These are phyloP conservation scores for Nebria brevicollis DNA, from an alignment of 2,888 invertebrate genomes.

Conservation along the genomic window DNA sequence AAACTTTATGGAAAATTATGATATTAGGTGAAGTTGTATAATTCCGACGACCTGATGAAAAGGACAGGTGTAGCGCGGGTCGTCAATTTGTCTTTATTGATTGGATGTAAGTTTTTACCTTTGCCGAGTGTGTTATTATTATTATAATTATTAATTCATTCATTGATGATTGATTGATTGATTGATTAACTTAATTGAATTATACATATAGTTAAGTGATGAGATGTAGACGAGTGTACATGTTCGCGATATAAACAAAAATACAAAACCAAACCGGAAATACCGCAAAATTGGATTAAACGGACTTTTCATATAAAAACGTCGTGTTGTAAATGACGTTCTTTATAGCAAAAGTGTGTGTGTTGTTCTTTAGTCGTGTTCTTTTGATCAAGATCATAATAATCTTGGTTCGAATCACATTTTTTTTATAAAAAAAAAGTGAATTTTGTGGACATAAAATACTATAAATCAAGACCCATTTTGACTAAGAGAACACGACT, in stretches of 20 bases:
- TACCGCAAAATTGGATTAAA: background rate
- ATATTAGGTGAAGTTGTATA: constrained; percentile 43
- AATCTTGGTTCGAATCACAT: background rate
- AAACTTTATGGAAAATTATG: constrained; percentile 31
- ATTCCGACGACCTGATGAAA: constrained; percentile 37
- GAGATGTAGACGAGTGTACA: constrained; percentile 15
- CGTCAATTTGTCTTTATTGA: constrained; percentile 45
- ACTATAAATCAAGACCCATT: too few relatives aligned
- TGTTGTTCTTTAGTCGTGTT: background rate
- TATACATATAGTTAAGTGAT: constrained; percentile 45
- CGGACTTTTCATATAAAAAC: background rate
- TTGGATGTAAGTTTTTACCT: constrained; percentile 46
- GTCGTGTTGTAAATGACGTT: background rate
- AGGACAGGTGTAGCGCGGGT: constrained; percentile 27
- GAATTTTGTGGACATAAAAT: background rate
- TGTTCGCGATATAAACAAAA: background rate
- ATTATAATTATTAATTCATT: constrained; percentile 41
- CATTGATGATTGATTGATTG: constrained; percentile 9
- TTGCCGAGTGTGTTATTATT: constrained; percentile 45
- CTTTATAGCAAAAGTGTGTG: background rate
- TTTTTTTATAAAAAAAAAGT: too few relatives aligned
- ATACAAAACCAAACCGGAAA: background rate
- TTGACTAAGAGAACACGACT: background rate
- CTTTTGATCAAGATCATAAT: background rate
- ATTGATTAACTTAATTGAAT: constrained; percentile 33